Percentiles rank a stretch among this genome's conserved stretches.
Evolutionary conservation across 2,888 invertebrate species (phyloP).

Genomic region (Cenopis cana): DNA sequence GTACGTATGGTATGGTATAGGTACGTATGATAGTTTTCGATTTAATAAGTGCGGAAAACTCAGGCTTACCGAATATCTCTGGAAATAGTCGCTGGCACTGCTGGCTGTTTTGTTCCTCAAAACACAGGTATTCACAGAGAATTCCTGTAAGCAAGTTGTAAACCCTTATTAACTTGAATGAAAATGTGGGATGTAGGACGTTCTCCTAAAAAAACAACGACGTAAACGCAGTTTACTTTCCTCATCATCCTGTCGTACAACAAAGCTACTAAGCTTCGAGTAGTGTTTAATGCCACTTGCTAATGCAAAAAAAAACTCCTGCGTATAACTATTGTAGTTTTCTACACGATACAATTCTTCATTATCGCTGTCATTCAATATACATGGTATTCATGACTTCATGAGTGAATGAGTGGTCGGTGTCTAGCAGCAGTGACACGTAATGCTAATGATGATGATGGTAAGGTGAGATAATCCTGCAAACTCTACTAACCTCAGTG

Average conservation of each 20-base stretch:
- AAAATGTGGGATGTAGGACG: background rate
- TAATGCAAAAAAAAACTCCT: background rate
- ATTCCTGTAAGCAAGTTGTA: slow-evolving; percentile 80
- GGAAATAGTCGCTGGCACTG: slow-evolving; percentile 57
- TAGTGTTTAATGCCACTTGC: background rate
- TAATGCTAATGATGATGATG: background rate
- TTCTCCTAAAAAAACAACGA: background rate
- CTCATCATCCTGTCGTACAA: background rate
- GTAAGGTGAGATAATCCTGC: background rate
- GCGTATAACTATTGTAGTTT: too few species aligned
- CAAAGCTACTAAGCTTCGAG: background rate
- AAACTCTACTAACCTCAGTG: slow-evolving; percentile 85
- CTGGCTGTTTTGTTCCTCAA: slow-evolving; percentile 73
- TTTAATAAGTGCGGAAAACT: background rate
- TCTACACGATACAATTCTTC: too few species aligned
- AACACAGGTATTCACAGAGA: slow-evolving; percentile 87
- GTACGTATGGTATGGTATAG: too few species aligned
- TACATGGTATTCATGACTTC: too few species aligned
- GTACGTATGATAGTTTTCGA: too few species aligned
- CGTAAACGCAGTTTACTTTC: background rate
- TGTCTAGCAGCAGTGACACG: too few species aligned
- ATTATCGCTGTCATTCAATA: too few species aligned
- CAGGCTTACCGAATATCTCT: slow-evolving; percentile 58
- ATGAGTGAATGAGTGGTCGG: too few species aligned
- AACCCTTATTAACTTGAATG: background rate